phyloP scores from a whole-genome alignment of 2,888 invertebrate species.

The Dyspetes luteomarginatus region DNA sequence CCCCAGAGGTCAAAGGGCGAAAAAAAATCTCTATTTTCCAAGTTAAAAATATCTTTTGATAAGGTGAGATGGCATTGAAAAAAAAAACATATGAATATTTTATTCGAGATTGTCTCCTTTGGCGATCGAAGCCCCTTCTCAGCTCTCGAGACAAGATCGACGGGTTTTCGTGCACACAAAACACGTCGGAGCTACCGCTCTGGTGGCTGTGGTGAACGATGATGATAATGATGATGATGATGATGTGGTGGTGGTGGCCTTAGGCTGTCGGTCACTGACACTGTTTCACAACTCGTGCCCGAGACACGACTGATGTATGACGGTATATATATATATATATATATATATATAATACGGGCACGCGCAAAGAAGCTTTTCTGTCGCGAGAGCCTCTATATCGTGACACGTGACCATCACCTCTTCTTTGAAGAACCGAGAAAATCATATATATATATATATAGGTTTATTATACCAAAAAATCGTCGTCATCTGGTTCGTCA shows the following conservation, averaged over 20 bases:
- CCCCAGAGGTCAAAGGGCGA: neutral
- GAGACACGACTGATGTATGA: conserved; percentile 47
- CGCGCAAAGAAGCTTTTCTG: too few species aligned
- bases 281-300: conserved; percentile 77
- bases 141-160: neutral
- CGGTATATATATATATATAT: neutral
- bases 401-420: conserved; percentile 54
- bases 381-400: conserved; percentile 36
- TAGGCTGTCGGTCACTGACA: conserved; percentile 83
- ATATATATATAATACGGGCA: conserved; percentile 4
- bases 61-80: neutral
- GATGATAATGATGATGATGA: conserved; percentile 23
- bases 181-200: neutral
- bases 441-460: neutral
- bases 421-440: conserved; percentile 29
- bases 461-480: conserved; percentile 13
- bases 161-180: conserved; percentile 16
- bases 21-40: too few species aligned
- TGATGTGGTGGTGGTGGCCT: conserved; percentile 76
- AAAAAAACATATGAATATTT: neutral
- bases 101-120: neutral
- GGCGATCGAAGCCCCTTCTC: neutral
- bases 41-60: neutral
- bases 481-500: conserved; percentile 13
- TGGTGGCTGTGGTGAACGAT: conserved; percentile 8